phyloP scores from a whole-genome alignment of 2,113 vertebrate species.

The Oncorhynchus keta region DNA sequence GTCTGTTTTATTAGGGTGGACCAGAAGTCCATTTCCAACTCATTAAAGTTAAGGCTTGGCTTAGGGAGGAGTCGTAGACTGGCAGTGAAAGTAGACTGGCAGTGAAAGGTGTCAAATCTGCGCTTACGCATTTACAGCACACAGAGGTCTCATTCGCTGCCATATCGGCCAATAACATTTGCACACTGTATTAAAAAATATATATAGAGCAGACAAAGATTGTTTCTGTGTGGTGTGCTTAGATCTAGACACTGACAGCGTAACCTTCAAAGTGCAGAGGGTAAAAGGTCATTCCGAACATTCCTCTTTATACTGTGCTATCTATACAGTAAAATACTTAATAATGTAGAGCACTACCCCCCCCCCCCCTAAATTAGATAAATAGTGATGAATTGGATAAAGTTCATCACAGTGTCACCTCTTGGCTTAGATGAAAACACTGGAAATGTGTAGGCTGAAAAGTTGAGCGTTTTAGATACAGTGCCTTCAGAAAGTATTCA shows the following conservation, averaged over 20 bases:
- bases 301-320: too few relatives aligned
- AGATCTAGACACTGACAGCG: not conserved
- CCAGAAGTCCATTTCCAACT: constrained; percentile 59
- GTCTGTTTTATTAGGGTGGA: constrained; percentile 45
- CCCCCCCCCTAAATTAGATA: not conserved
- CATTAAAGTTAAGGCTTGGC: constrained; percentile 43
- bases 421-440: constrained; percentile 1
- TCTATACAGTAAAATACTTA: too few relatives aligned
- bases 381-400: constrained; percentile 4
- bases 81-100: constrained; percentile 23
- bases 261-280: not conserved
- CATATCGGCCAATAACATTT: too few relatives aligned
- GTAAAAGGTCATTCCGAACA: not conserved
- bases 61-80: constrained; percentile 17
- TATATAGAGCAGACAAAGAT: not conserved
- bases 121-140: constrained; percentile 39
- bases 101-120: constrained; percentile 44
- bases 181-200: too few relatives aligned
- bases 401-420: not conserved
- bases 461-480: too few relatives aligned
- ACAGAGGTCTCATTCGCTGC: too few relatives aligned
- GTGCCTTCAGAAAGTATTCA: too few relatives aligned
- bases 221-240: constrained; percentile 15
- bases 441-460: not conserved
- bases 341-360: too few relatives aligned